Percentiles rank a stretch among this genome's conserved stretches.
These are phyloP conservation scores for Azorinus chamasolen DNA, from an alignment of 2,888 invertebrate genomes.

Conservation along the genomic window DNA sequence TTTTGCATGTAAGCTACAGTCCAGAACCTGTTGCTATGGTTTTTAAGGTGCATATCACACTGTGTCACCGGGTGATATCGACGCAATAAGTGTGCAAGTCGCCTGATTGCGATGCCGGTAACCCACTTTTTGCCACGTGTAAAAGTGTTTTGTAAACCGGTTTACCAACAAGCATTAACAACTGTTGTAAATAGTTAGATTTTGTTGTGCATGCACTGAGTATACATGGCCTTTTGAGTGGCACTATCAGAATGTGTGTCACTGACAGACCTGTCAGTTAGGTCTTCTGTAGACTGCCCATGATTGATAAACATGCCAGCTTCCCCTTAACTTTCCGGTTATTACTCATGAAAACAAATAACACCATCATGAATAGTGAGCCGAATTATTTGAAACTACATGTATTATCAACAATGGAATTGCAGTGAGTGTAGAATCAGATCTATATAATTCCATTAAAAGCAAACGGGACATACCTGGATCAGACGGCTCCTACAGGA, in stretches of 20 bases:
- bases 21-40: too few relatives aligned
- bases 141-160: background rate
- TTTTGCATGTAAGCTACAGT: too few relatives aligned
- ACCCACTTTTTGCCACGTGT: background rate
- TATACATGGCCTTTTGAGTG: background rate
- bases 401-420: too few relatives aligned
- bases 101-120: too few relatives aligned
- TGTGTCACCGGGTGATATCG: background rate
- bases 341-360: background rate
- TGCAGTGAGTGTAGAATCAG: too few relatives aligned
- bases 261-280: background rate
- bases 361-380: too few relatives aligned
- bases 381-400: too few relatives aligned
- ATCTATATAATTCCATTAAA: too few relatives aligned
- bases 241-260: background rate
- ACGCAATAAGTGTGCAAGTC: background rate
- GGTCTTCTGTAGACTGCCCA: background rate
- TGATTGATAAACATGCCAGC: background rate
- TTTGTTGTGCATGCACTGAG: too few relatives aligned
- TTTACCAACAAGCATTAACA: background rate
- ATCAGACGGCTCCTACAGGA: too few relatives aligned
- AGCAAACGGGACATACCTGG: too few relatives aligned
- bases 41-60: background rate
- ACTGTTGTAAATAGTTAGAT: background rate
- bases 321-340: background rate